Conservation (phyloP, 30 jellyfish, hydroid and myxozoan genomes). For the Hydractinia symbiolongicarpus region DNA sequence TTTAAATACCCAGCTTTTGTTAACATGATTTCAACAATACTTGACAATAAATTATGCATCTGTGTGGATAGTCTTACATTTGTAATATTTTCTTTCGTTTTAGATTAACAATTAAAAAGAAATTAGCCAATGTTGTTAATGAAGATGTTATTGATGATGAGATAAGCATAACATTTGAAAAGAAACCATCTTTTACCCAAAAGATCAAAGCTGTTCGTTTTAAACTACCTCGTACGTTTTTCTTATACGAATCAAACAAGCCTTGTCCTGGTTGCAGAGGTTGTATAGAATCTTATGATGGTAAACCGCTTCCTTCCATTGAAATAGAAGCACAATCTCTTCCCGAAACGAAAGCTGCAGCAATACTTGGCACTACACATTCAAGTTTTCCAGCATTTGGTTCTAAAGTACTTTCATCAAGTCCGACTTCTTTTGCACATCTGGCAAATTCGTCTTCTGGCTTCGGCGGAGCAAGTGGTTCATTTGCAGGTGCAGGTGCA, state of each 20-base stretch:
- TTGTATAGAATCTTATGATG: background rate
- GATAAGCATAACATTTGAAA: conserved; percentile 51
- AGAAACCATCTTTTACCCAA: conserved; percentile 59
- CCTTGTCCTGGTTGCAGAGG: conserved; percentile 34
- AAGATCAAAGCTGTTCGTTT: conserved; percentile 65
- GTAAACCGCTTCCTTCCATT: background rate
- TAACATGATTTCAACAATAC: too few species aligned
- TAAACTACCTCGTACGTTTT: conserved; percentile 69
- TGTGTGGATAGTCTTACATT: too few species aligned
- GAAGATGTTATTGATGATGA: conserved; percentile 64
- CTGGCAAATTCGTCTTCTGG: conserved; percentile 24
- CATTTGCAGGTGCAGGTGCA: conserved; percentile 43
- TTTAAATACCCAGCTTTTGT: too few species aligned
- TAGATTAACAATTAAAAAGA: background rate
- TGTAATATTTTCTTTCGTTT: background rate
- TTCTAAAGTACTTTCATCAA: background rate
- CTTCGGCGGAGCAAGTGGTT: conserved; percentile 16
- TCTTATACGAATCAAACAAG: conserved; percentile 15
- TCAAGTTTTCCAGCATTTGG: background rate
- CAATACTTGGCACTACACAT: background rate
- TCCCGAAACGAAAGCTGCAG: background rate
- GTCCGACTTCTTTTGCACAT: conserved; percentile 19
- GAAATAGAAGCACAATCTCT: background rate
- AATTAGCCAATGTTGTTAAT: background rate
- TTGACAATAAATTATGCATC: too few species aligned